Conservation (phyloP, 1,140 invertebrate species). For the Drosophila littoralis region DNA sequence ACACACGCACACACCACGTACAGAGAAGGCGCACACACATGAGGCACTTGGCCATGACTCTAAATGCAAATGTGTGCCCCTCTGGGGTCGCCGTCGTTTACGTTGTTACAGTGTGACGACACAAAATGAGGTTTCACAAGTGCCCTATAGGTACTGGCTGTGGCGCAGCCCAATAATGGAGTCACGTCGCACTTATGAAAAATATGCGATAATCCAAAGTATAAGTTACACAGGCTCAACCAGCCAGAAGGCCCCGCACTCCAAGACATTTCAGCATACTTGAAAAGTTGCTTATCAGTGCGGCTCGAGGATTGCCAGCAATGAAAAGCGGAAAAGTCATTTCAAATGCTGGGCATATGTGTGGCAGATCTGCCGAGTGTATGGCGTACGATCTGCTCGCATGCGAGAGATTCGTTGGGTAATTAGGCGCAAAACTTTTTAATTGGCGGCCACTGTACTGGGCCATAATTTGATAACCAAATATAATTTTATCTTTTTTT, state of each 20-base stretch:
- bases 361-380: conserved; percentile 3
- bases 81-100: conserved; percentile 35
- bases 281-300: conserved; percentile 73
- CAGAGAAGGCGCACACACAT: conserved; percentile 20
- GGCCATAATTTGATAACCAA: conserved; percentile 63
- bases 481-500: conserved; percentile 2
- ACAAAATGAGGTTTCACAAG: conserved; percentile 51
- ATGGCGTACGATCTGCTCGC: conserved; percentile 4
- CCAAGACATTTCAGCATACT: conserved; percentile 42
- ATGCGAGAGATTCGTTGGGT: conserved; percentile 17
- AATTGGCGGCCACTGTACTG: conserved; percentile 50
- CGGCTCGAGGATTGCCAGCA: conserved; percentile 19
- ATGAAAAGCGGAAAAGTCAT: conserved; percentile 33
- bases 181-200: conserved; percentile 82
- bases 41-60: conserved; percentile 43
- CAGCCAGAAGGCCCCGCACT: neutral
- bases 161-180: conserved; percentile 67
- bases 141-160: conserved; percentile 20
- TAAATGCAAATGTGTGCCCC: conserved; percentile 55
- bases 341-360: conserved; percentile 62
- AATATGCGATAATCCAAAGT: conserved; percentile 75
- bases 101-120: conserved; percentile 48
- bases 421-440: conserved; percentile 72
- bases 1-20: conserved; percentile 11
- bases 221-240: conserved; percentile 45